Evolutionary conservation across 2,797 vertebrate genomes (phyloP), one percentile per base, ranked within the genome.

Genomic region (Melopsittacus undulatus): DNA sequence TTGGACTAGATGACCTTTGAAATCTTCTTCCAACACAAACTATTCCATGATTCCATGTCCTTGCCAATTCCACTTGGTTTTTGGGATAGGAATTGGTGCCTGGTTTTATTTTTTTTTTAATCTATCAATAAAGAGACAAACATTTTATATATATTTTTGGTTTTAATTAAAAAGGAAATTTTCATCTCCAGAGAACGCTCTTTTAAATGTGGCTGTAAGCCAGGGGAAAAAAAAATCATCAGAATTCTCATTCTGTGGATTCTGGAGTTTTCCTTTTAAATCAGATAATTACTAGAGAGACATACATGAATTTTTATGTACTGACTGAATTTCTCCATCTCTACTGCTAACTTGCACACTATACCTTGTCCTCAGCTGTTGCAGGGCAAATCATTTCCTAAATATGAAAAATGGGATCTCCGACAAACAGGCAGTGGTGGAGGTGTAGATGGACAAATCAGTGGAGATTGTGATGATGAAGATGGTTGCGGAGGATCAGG

Each of bases 391-490:
- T 98, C 98, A 27, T 98, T 98, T 84, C 98, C 98, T 61, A 98
- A 98, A 93, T 95, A 98, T 27, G 97, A 97, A 10, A 98, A 92
- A 32, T 96, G 98, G 89, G 98, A 98, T 30, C 38, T 64, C 8
- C 98, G 92, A 29, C 94, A 95, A 64, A 34, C 67, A 68, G 95
- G 96, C 90, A 98, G 98, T 9, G 96, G 97, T 11, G 95, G 69
- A 3, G 94, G 93, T 42, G 5, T 66, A 64, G 83, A 46, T 32
- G 98, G 98, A 7, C 97, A 95, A 24, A 97, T 98, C 96, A 99
- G 99, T 15, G 99, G 99, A 9, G 98, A 99, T 51, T 99, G 99
- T 57, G 99, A 99, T 23, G 99, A 99, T 13, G 99, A 99, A 92
- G 99, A 99, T 1, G 98, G 98, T 3, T 99, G 99, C 1, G 94